Percentiles rank a stretch among this genome's conserved stretches.
These are phyloP conservation scores for Schlechtendalia chinensis DNA, from an alignment of 1,140 invertebrate genomes.

Conservation along the genomic window DNA sequence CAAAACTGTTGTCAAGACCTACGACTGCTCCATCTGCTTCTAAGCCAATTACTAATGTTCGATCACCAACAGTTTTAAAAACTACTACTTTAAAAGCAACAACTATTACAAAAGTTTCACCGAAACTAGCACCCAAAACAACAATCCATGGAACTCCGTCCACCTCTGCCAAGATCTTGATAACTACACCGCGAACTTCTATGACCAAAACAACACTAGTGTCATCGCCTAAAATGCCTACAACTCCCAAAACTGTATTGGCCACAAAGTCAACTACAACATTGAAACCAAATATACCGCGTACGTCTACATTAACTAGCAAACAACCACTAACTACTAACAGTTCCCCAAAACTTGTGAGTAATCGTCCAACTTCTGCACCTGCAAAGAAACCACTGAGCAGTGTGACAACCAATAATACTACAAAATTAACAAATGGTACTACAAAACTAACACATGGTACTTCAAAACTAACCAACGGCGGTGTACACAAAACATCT, in stretches of 20 bases:
- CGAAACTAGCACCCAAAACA: conserved; percentile 13
- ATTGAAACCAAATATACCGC: conserved; percentile 13
- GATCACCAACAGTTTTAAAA: conserved; percentile 43
- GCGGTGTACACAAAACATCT: not conserved
- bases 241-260: conserved; percentile 31
- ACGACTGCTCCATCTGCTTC: conserved; percentile 32
- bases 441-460: conserved; percentile 31
- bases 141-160: conserved; percentile 15
- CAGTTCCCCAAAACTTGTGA: conserved; percentile 13
- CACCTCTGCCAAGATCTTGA: conserved; percentile 15
- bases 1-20: conserved; percentile 38
- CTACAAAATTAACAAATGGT: conserved; percentile 32
- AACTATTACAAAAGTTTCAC: not conserved
- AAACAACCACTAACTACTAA: conserved; percentile 13
- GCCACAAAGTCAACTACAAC: conserved; percentile 1
- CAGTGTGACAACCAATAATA: not conserved
- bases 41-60: conserved; percentile 23
- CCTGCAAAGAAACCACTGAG: conserved; percentile 19
- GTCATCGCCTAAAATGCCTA: conserved; percentile 47
- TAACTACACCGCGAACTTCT: conserved; percentile 46
- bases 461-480: conserved; percentile 27
- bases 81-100: conserved; percentile 46
- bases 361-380: not conserved
- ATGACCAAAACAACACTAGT: conserved; percentile 25
- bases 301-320: not conserved